These are phyloP conservation scores for Halichoeres trimaculatus DNA, from an alignment of 2,113 vertebrate genomes.

Conservation along the genomic window DNA sequence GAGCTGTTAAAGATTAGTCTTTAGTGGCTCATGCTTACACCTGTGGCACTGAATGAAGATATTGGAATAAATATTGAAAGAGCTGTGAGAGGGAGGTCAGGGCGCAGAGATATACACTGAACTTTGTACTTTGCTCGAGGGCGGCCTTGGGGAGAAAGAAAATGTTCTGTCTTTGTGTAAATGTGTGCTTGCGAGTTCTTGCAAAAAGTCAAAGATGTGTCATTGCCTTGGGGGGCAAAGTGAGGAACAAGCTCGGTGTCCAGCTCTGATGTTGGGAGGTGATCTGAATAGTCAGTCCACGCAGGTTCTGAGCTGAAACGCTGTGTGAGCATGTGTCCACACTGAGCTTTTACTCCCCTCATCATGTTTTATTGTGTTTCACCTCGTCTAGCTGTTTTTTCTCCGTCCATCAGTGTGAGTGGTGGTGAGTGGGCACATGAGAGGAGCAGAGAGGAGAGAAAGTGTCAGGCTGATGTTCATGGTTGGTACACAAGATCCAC, in stretches of 20 bases:
- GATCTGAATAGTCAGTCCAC: conserved; percentile 26
- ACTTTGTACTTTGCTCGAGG: conserved; percentile 36
- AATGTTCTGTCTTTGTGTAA: conserved; percentile 22
- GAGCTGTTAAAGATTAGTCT: conserved; percentile 17
- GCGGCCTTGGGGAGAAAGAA: conserved; percentile 27
- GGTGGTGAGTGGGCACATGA: conserved; percentile 55
- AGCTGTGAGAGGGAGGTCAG: conserved; percentile 28
- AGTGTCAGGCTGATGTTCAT: conserved; percentile 9
- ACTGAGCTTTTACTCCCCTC: conserved; percentile 39
- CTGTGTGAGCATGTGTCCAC: conserved; percentile 21
- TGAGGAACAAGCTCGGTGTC: not conserved
- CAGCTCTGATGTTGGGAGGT: not conserved
- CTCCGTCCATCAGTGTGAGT: conserved; percentile 51
- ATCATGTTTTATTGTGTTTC: conserved; percentile 48
- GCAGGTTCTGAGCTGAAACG: not conserved
- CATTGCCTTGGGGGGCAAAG: not conserved
- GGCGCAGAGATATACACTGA: conserved; percentile 17
- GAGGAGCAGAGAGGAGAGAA: conserved; percentile 28
- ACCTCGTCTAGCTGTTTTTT: conserved; percentile 58
- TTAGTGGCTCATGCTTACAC: conserved; percentile 31
- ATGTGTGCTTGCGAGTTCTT: not conserved
- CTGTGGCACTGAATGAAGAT: conserved; percentile 18
- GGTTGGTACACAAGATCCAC: conserved; percentile 21
- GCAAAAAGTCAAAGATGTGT: not conserved
- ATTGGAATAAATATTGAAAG: conserved; percentile 20